These are phyloP conservation scores for Atractosteus spatula DNA, from an alignment of 2,113 vertebrate genomes.

Conservation along the genomic window DNA sequence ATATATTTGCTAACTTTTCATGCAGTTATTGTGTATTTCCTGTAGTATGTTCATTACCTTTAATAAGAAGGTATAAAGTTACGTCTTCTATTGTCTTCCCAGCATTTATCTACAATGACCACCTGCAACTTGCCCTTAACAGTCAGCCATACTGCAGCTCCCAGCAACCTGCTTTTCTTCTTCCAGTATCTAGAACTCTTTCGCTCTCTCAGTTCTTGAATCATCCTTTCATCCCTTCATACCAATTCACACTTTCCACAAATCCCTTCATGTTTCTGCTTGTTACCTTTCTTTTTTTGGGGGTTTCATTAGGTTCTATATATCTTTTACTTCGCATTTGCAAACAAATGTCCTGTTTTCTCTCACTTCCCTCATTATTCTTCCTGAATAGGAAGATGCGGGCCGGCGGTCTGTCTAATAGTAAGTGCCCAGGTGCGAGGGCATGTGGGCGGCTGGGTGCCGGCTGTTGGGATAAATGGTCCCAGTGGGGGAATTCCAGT, in stretches of 20 bases:
- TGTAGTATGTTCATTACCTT: conserved; percentile 21
- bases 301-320: neutral
- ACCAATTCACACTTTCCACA: neutral
- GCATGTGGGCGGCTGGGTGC: conserved; percentile 80
- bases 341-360: conserved; percentile 25
- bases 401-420: conserved; percentile 60
- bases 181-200: neutral
- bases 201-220: neutral
- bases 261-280: neutral
- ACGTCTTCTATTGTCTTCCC: conserved; percentile 5
- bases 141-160: neutral
- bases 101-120: conserved; percentile 17
- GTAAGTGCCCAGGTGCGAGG: conserved; percentile 83
- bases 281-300: neutral
- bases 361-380: conserved; percentile 14
- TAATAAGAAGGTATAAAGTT: conserved; percentile 19
- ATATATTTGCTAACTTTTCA: conserved; percentile 40
- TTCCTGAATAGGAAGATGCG: conserved; percentile 7
- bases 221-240: conserved; percentile 1
- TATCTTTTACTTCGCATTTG: neutral
- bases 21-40: conserved; percentile 38
- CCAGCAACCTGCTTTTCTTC: neutral
- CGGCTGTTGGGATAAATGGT: conserved; percentile 78
- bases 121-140: neutral
- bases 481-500: conserved; percentile 84